phyloP scores from a whole-genome alignment of 2,113 vertebrate species.

The Xiphophorus hellerii region DNA sequence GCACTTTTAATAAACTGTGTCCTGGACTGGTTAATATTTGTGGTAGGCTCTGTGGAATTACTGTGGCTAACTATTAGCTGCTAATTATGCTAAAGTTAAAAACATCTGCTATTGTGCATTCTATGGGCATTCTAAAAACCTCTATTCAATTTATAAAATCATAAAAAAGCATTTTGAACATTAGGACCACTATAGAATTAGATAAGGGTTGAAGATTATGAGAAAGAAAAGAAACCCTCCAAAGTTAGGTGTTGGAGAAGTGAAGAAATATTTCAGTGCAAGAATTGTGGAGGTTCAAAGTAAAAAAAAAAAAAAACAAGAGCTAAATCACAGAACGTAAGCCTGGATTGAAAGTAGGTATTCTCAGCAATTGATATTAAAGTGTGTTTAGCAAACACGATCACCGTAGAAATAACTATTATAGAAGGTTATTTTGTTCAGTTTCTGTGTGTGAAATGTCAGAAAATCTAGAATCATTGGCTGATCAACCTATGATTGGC shows the following conservation, averaged over 20 bases:
- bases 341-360: background rate
- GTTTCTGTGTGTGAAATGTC: slow-evolving; percentile 16
- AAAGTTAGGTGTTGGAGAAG: background rate
- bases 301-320: background rate
- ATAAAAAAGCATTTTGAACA: background rate
- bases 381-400: background rate
- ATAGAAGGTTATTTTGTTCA: background rate
- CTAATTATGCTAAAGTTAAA: too few species aligned
- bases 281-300: too few species aligned
- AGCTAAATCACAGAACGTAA: background rate
- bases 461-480: background rate
- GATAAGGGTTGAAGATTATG: too few species aligned
- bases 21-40: too few species aligned
- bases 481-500: background rate
- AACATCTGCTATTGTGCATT: too few species aligned
- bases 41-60: background rate
- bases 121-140: background rate
- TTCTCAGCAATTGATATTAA: background rate
- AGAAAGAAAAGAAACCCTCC: background rate
- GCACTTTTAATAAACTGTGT: too few species aligned
- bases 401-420: background rate
- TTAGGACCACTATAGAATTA: too few species aligned
- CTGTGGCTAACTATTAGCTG: background rate
- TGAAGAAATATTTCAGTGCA: background rate
- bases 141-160: background rate